phyloP scores from a whole-genome alignment of 2,888 invertebrate genomes.

The Artemia sp. region DNA sequence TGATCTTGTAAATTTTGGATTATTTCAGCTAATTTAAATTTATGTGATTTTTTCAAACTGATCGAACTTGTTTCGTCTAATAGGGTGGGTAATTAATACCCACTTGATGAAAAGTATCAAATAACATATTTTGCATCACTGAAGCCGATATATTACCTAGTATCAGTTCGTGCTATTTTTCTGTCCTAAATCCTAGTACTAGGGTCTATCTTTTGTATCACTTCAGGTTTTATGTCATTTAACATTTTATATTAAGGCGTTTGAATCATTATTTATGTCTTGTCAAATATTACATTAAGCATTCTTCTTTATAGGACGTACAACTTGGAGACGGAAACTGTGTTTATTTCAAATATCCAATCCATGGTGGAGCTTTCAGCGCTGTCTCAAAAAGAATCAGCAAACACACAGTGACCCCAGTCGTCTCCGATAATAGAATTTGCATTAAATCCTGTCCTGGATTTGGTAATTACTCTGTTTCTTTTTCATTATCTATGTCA shows the following conservation, averaged over 20 bases:
- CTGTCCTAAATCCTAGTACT: too few species aligned
- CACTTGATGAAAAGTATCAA: too few species aligned
- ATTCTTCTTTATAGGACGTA: slow-evolving; percentile 42
- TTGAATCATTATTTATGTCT: not conserved
- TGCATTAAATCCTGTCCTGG: slow-evolving; percentile 62
- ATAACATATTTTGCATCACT: too few species aligned
- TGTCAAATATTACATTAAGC: slow-evolving; percentile 11
- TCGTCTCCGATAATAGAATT: slow-evolving; percentile 52
- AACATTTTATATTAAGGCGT: not conserved
- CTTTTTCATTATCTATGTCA: too few species aligned
- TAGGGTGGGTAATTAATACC: too few species aligned
- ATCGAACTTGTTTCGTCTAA: too few species aligned
- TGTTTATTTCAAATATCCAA: slow-evolving; percentile 69
- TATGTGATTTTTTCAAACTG: too few species aligned
- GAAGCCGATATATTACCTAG: too few species aligned
- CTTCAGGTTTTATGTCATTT: not conserved
- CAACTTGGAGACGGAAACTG: slow-evolving; percentile 66
- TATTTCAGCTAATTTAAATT: too few species aligned
- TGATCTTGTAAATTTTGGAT: too few species aligned
- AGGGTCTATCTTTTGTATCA: not conserved
- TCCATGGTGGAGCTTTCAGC: slow-evolving; percentile 63
- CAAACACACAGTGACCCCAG: slow-evolving; percentile 55
- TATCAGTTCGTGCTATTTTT: too few species aligned
- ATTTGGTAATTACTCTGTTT: slow-evolving; percentile 18
- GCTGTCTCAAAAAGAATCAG: slow-evolving; percentile 65